Percentiles rank a stretch among this genome's conserved stretches.
Evolutionary conservation across 2,888 invertebrate species (phyloP).

Genomic region (Proisotoma minuta): DNA sequence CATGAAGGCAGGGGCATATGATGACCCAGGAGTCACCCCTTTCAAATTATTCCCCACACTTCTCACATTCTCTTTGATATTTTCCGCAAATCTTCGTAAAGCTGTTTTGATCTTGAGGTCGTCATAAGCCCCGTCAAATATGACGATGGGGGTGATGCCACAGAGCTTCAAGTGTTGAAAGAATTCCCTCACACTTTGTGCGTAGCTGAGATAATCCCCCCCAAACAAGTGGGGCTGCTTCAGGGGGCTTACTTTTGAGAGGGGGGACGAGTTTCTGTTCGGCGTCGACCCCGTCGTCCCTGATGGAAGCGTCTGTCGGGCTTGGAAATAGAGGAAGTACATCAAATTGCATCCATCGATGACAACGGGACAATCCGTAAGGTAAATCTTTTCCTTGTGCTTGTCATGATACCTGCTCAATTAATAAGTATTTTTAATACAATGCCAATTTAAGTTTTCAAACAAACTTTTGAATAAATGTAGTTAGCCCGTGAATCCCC

Average conservation of each 20-base stretch:
- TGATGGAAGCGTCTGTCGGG: neutral
- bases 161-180: constrained; percentile 67
- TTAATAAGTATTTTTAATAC: neutral
- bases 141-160: constrained; percentile 65
- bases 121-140: constrained; percentile 77
- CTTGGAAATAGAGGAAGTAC: constrained; percentile 60
- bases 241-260: constrained; percentile 39
- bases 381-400: constrained; percentile 61
- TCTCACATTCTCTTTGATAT: constrained; percentile 37
- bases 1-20: constrained; percentile 32
- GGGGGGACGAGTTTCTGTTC: neutral
- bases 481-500: constrained; percentile 82
- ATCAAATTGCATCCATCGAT: constrained; percentile 77
- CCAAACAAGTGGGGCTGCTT: constrained; percentile 58
- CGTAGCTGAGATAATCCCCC: constrained; percentile 77
- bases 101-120: constrained; percentile 66
- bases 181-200: constrained; percentile 62
- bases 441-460: constrained; percentile 51
- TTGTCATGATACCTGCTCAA: constrained; percentile 41
- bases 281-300: neutral
- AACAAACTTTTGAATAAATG: constrained; percentile 65
- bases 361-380: constrained; percentile 66
- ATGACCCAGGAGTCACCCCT: constrained; percentile 23
- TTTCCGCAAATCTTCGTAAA: constrained; percentile 39
- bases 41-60: constrained; percentile 44